Base-by-base conservation (phyloP, 2,113 vertebrate genomes). In the Crotalus horridus region DNA sequence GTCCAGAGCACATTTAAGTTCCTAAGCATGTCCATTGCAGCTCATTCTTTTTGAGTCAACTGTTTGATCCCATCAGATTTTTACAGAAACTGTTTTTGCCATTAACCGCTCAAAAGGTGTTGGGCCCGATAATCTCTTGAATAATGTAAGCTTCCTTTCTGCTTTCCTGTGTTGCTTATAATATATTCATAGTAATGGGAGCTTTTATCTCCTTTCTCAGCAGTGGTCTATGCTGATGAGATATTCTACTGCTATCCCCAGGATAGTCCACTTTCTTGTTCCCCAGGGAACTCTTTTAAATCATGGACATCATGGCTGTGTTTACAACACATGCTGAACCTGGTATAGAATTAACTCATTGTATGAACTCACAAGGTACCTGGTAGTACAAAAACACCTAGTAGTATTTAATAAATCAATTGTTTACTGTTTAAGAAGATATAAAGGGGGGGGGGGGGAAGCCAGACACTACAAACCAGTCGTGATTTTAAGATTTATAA, bases 141-240 rank as follows among this genome's bases (percentile, higher is more conserved):
- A 94, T 91, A 94, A 92, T 0, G 24, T 90, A 92, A 92, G 90
- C 89, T 90, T 39, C 29, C 92, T 92, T 89, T 91, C 93, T 81
- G 29, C 86, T 96, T 96, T 93, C 95, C 94, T 89, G 90, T 93
- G 58, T 89, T 56, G 90, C 54, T 81, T 95, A 94, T 94, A 95
- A 95, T 89, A 88, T 92, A 94, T 96, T 95, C 91, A 85, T 93
- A 58, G 94, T 92, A 69, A 91, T 95, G 92, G 92, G 29, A 7
- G 85, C 85, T 87, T 91, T 91, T 33, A 61, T 91, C 85, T 87
- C 29, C 85, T 91, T 93, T 95, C 94, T 90, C 94, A 96, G 94
- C 91, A 94, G 93, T 96, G 93, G 91, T 94, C 94, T 96, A 92
- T 91, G 96, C 96, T 92, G 89, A 15, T 56, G 86, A 95, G 6